Evolutionary conservation across 1,140 invertebrate species (phyloP), one percentile per base, ranked within the genome.

Genomic region (Pogonomyrmex californicus): DNA sequence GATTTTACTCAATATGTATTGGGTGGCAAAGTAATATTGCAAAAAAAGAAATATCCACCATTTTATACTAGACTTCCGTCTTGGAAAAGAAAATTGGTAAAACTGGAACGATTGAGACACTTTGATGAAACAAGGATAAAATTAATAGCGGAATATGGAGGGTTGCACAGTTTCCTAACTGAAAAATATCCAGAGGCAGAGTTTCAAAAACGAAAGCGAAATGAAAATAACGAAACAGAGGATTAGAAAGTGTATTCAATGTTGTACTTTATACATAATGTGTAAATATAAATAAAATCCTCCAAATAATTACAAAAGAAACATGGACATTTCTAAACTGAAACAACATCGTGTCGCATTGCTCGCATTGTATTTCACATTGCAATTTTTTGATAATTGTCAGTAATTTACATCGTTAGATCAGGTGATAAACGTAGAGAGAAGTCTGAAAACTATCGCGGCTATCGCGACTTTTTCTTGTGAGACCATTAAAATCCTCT

Each of bases 1-100:
- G 97, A 99, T 95, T 99, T 98, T 93, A 97, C 95, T 30, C 96
- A 98, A 91, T 97, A 98, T 93, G 96, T 98, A 63, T 96, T 98
- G 94, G 97, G 97, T 79, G 97, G 97, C 66, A 97, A 96, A 95
- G 96, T 99, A 49, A 96, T 97, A 49, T 93, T 97, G 5, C 93
- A 96, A 88, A 97, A 96, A 91, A 97, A 97, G 87, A 97, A 97
- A 89, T 95, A 91, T 60, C 95, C 96, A 0, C 97, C 97, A 2
- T 98, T 98, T 95, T 99, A 97, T 91, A 95, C 96, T 23, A 96
- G 96, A 44, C 93, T 96, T 58, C 96, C 94, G 1, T 96, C 96
- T n/a, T 98, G 97, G 93, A 79, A 96, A 65, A 96, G 96, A 14
- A 96, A 96, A 93, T 92, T 97, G 83, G 96, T 96, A 66, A 98